These are phyloP conservation scores for Halcyon badia DNA, from an alignment of 2,797 vertebrate genomes.

Conservation along the genomic window DNA sequence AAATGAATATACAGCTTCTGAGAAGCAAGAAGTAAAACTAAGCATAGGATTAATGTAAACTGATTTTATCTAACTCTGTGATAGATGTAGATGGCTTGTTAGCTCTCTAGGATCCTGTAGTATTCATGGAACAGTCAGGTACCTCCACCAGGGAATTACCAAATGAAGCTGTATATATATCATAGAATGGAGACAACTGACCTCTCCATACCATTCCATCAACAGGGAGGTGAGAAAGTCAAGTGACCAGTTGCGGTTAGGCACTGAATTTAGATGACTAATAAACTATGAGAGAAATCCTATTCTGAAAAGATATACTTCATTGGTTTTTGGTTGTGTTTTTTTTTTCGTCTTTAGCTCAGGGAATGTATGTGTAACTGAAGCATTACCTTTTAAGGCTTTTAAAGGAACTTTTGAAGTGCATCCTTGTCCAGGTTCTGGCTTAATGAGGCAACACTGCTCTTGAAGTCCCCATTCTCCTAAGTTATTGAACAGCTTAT, in stretches of 20 bases:
- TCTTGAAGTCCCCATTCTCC: neutral
- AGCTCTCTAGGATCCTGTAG: neutral
- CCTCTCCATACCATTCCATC: neutral
- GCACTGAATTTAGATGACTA: neutral
- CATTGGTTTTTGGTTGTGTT: too few species aligned
- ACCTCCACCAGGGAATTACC: neutral
- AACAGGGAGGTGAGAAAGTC: rapidly evolving
- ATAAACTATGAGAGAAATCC: rapidly evolving
- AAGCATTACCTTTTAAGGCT: neutral
- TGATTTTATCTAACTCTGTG: neutral
- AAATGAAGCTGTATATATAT: neutral
- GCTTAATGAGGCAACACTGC: rapidly evolving
- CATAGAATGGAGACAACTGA: neutral
- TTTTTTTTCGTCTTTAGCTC: neutral
- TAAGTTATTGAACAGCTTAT: neutral
- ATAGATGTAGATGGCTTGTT: rapidly evolving
- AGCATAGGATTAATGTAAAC: neutral
- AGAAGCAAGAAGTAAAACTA: neutral
- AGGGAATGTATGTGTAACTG: neutral
- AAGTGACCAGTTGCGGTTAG: neutral
- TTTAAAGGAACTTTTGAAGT: neutral
- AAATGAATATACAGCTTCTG: neutral
- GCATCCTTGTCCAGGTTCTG: neutral
- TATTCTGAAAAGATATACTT: neutral
- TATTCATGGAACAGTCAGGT: neutral